Percentiles rank a stretch among this genome's conserved stretches.
These are phyloP conservation scores for Drosophila sproati DNA, from an alignment of 1,140 invertebrate genomes.

Conservation along the genomic window DNA sequence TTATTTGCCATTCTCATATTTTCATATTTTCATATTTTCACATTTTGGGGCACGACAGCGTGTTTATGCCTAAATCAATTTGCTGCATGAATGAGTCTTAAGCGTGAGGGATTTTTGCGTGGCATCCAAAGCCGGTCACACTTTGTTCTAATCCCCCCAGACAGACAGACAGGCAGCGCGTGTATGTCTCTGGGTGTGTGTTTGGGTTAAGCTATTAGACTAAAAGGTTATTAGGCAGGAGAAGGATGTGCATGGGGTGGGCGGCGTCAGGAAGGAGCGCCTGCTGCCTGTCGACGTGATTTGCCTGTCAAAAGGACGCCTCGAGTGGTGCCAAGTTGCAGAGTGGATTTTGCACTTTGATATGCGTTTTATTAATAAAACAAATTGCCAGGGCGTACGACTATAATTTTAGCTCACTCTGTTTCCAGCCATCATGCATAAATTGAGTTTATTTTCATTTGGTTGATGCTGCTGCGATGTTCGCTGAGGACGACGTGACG, in stretches of 20 bases:
- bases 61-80: constrained; percentile 83
- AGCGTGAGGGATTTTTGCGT: constrained; percentile 42
- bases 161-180: constrained; percentile 13
- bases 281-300: constrained; percentile 43
- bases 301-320: constrained; percentile 44
- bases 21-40: constrained; percentile 1
- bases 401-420: constrained; percentile 31
- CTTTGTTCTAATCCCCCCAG: constrained; percentile 38
- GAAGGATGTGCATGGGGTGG: neutral
- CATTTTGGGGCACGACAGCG: constrained; percentile 30
- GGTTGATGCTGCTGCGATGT: constrained; percentile 1
- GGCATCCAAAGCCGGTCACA: constrained; percentile 44
- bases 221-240: constrained; percentile 56
- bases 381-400: constrained; percentile 45
- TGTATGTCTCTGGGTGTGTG: constrained; percentile 12
- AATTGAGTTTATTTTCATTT: constrained; percentile 48
- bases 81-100: constrained; percentile 77
- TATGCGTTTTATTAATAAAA: constrained; percentile 58
- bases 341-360: constrained; percentile 55
- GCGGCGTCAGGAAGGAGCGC: neutral
- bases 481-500: constrained; percentile 14
- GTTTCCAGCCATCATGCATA: constrained; percentile 25
- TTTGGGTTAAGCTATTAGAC: constrained; percentile 59
- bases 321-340: constrained; percentile 11
- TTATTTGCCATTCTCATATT: constrained; percentile 60